Evolutionary conservation across 2,113 vertebrate genomes (phyloP).

Genomic region (Axis porcinus): DNA sequence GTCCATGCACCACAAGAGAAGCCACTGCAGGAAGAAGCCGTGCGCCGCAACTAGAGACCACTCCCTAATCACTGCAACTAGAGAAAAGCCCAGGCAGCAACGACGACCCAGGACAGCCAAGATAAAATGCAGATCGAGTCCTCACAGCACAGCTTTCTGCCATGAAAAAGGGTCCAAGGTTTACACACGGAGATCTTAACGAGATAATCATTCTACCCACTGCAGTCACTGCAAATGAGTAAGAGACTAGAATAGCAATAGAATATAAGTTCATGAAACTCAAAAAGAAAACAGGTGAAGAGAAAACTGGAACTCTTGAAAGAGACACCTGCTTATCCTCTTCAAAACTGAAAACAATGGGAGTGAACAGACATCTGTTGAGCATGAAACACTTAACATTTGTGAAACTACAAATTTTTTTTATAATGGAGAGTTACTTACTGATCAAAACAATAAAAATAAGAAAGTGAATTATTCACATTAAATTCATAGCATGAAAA

Average conservation of each 20-base stretch:
- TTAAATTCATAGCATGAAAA: not conserved
- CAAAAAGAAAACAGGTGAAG: not conserved
- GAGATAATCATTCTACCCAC: not conserved
- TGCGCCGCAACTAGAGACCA: accelerated
- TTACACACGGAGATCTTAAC: not conserved
- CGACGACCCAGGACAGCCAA: not conserved
- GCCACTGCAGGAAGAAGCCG: accelerated
- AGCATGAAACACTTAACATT: not conserved
- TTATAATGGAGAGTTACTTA: not conserved
- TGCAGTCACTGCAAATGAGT: not conserved
- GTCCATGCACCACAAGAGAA: accelerated
- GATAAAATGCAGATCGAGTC: not conserved
- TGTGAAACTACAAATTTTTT: not conserved
- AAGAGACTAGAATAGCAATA: not conserved
- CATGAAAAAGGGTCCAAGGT: not conserved
- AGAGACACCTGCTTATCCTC: not conserved
- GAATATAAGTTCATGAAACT: not conserved
- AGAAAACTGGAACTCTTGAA: not conserved
- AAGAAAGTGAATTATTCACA: not conserved
- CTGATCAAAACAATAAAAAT: not conserved
- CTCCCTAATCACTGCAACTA: accelerated
- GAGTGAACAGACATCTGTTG: not conserved
- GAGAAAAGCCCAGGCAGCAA: accelerated
- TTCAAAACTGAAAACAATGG: not conserved
- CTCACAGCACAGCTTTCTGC: not conserved